Evolutionary conservation across 2,797 vertebrate genomes (phyloP).

Genomic region (Amphiprion clarkii): DNA sequence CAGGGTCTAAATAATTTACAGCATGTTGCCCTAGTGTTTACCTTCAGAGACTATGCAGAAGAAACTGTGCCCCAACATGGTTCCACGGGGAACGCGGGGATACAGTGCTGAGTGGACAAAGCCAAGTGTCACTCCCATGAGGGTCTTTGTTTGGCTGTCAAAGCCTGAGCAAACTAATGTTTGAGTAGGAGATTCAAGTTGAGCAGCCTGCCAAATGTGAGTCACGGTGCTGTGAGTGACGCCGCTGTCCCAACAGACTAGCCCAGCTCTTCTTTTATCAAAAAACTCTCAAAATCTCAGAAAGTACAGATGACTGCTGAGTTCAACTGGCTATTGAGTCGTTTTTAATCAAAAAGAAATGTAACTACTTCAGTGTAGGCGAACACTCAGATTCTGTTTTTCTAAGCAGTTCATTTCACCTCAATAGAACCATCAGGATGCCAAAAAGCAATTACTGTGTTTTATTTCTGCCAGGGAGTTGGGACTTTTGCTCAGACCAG

Average conservation of each 20-base stretch:
- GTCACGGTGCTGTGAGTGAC: conserved; percentile 58
- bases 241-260: conserved; percentile 39
- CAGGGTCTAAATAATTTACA: conserved; percentile 74
- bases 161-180: conserved; percentile 69
- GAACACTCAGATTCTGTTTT: conserved; percentile 26
- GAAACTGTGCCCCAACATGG: conserved; percentile 52
- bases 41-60: conserved; percentile 64
- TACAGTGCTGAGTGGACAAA: conserved; percentile 71
- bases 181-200: conserved; percentile 71
- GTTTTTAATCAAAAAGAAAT: conserved; percentile 23
- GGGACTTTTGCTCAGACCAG: conserved; percentile 5
- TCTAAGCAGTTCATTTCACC: conserved; percentile 32
- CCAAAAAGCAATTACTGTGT: conserved; percentile 62
- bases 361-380: conserved; percentile 6
- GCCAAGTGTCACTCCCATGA: conserved; percentile 64
- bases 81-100: conserved; percentile 55
- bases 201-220: conserved; percentile 70
- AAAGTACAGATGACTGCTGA: conserved; percentile 9
- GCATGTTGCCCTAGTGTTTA: conserved; percentile 75
- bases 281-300: conserved; percentile 15
- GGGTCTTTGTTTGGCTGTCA: conserved; percentile 71
- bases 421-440: conserved; percentile 27
- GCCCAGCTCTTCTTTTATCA: conserved; percentile 28
- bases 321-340: background rate
- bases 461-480: conserved; percentile 42